Conservation (phyloP, 2,113 vertebrate species). For the Onychorhynchus coronatus region DNA sequence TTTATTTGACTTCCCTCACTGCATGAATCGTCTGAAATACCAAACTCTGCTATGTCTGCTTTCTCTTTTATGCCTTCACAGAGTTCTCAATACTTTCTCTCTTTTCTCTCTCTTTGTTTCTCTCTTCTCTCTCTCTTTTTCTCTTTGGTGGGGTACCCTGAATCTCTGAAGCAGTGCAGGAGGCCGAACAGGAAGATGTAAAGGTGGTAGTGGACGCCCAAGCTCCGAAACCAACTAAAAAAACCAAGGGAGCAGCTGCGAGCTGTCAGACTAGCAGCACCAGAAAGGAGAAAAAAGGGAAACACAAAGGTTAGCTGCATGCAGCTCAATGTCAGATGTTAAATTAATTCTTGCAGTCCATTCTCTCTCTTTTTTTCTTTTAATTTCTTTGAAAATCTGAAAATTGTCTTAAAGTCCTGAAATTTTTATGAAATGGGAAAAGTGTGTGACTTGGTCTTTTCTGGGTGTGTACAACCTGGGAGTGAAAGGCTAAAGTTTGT, state of each 20-base stretch:
- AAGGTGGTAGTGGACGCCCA: constrained; percentile 81
- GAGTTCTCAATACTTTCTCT: constrained; percentile 32
- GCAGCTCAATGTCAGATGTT: constrained; percentile 25
- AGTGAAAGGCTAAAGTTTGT: background rate
- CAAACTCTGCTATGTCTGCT: constrained; percentile 2
- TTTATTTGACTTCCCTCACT: background rate
- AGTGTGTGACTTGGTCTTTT: background rate
- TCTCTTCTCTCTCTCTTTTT: background rate
- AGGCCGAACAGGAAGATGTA: constrained; percentile 88
- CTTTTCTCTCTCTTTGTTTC: background rate
- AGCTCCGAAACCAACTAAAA: constrained; percentile 88
- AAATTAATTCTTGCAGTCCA: background rate
- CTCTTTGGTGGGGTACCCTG: constrained; percentile 36
- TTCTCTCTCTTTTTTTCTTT: background rate
- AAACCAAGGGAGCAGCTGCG: constrained; percentile 82
- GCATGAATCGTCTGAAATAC: background rate
- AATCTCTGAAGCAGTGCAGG: constrained; percentile 85
- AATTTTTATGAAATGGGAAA: background rate
- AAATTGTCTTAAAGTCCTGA: background rate
- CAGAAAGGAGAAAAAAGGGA: constrained; percentile 93
- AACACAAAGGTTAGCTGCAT: constrained; percentile 93
- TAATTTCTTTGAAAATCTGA: background rate
- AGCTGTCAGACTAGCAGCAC: constrained; percentile 87
- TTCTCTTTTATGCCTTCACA: constrained; percentile 20
- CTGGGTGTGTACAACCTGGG: background rate